Evolutionary conservation across 1,140 invertebrate species (phyloP).

Genomic region (Ectropis grisescens): DNA sequence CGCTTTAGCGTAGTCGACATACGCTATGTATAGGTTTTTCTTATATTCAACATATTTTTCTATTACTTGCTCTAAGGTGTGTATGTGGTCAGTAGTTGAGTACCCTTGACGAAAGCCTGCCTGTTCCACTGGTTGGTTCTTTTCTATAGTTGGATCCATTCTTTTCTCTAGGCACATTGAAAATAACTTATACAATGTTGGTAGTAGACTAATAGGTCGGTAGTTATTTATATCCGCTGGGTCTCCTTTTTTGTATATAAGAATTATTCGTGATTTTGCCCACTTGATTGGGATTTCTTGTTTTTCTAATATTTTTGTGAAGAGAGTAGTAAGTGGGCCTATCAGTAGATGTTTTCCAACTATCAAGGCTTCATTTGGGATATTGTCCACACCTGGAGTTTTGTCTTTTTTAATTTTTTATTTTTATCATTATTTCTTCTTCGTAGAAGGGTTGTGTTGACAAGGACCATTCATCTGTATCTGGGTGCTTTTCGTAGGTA

Average conservation of each 20-base stretch:
- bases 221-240: constrained; percentile 10
- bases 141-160: constrained; percentile 6
- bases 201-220: constrained; percentile 10
- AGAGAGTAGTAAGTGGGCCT: constrained; percentile 2
- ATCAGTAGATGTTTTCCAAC: constrained; percentile 5
- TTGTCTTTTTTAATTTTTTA: constrained; percentile 12
- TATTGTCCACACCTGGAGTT: constrained; percentile 10
- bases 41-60: constrained; percentile 12
- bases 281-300: constrained; percentile 8
- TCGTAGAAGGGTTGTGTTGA: constrained; percentile 2
- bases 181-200: constrained; percentile 13
- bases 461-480: constrained; percentile 1
- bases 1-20: constrained; percentile 12
- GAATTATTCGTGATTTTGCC: constrained; percentile 9
- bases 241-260: constrained; percentile 16
- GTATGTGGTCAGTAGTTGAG: constrained; percentile 11
- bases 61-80: constrained; percentile 13
- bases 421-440: constrained; percentile 7
- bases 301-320: constrained; percentile 8
- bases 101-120: constrained; percentile 4
- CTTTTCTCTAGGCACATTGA: constrained; percentile 7
- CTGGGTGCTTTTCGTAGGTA: not conserved
- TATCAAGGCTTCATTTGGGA: constrained; percentile 11
- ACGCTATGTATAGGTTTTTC: constrained; percentile 7
- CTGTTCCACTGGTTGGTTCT: constrained; percentile 13